Evolutionary conservation across 2,797 vertebrate species (phyloP).

Genomic region (Falco peregrinus): DNA sequence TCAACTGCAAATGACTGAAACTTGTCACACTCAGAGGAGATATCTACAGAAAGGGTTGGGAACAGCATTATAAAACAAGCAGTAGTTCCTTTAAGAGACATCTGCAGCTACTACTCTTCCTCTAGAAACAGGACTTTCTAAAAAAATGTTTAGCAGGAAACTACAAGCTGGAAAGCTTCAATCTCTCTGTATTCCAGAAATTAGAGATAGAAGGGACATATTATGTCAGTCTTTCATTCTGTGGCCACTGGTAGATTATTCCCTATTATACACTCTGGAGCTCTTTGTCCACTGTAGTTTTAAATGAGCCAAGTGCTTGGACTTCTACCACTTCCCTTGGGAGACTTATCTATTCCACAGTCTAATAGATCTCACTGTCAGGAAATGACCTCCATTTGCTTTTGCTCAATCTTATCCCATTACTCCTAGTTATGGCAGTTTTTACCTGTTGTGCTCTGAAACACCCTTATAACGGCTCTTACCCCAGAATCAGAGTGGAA

Average conservation of each 20-base stretch:
- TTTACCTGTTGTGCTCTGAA: constrained; percentile 32
- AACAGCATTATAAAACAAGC: neutral
- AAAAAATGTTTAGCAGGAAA: neutral
- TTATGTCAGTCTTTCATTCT: neutral
- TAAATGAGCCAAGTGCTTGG: constrained; percentile 14
- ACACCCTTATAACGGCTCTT: constrained; percentile 32
- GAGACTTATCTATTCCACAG: constrained; percentile 30
- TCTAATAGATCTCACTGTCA: constrained; percentile 53
- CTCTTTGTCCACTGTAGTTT: neutral
- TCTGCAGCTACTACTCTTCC: neutral
- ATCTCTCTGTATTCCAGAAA: neutral
- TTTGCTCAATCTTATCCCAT: constrained; percentile 55
- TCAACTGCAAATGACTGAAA: neutral
- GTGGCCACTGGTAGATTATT: neutral
- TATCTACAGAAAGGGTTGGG: neutral
- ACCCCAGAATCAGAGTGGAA: constrained; percentile 19
- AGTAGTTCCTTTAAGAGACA: neutral
- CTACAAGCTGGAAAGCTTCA: neutral
- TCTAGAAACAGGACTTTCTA: neutral
- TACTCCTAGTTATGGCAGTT: constrained; percentile 41
- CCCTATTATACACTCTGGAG: neutral
- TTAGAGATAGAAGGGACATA: neutral
- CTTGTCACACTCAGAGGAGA: neutral
- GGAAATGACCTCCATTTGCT: constrained; percentile 50
- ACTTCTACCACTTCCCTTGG: constrained; percentile 15